These are phyloP conservation scores for Dicrurus megarhynchus DNA, from an alignment of 2,113 vertebrate species.

Conservation along the genomic window DNA sequence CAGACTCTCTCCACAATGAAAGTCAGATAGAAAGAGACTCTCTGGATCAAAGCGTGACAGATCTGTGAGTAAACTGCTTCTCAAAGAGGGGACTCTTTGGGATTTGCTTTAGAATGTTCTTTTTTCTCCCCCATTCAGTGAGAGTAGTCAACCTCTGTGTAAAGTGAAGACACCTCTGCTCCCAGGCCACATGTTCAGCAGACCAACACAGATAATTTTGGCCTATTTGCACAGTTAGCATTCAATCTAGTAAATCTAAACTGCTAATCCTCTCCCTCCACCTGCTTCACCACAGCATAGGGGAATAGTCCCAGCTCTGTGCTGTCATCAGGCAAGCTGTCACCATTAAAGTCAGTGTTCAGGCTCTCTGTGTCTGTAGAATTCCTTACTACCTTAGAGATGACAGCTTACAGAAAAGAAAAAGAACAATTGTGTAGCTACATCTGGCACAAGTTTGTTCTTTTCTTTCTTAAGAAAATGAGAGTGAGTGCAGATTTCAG, in stretches of 20 bases:
- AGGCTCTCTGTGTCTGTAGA: not conserved
- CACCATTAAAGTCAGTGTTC: not conserved
- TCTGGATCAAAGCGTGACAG: conserved; percentile 72
- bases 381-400: not conserved
- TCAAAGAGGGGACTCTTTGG: not conserved
- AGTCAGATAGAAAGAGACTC: conserved; percentile 74
- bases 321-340: not conserved
- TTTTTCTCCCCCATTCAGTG: not conserved
- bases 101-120: not conserved
- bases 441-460: not conserved
- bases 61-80: conserved; percentile 79
- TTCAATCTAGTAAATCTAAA: not conserved
- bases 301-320: not conserved
- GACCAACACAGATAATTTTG: not conserved
- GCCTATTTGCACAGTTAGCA: not conserved
- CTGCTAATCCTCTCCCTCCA: not conserved
- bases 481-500: not conserved
- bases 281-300: not conserved
- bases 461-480: not conserved
- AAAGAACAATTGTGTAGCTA: not conserved
- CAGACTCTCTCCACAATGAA: conserved; percentile 73
- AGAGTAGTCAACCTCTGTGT: not conserved
- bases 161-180: not conserved
- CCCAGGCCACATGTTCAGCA: not conserved
- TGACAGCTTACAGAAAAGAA: not conserved